A percentile compares a stretch with the other conserved stretches of the same genome.
Conservation (phyloP, 1,140 invertebrate genomes). For the Helicoverpa zea region DNA sequence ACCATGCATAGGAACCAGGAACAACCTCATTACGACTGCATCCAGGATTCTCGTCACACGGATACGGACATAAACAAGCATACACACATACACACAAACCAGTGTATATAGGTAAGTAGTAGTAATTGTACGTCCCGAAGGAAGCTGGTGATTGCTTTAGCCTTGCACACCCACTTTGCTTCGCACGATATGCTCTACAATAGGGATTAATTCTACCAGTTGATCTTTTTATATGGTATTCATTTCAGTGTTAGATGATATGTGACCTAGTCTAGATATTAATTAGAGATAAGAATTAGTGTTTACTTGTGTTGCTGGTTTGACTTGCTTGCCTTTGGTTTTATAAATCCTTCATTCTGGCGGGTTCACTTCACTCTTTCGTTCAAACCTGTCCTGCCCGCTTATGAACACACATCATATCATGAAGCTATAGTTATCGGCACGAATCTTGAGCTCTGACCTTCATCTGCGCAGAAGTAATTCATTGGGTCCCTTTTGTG, state of each 20-base stretch:
- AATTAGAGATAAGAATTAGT: not conserved
- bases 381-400: too few species aligned
- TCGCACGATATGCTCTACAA: conserved; percentile 33
- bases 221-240: conserved; percentile 15
- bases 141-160: conserved; percentile 65
- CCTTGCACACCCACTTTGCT: conserved; percentile 57
- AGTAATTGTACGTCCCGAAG: conserved; percentile 62
- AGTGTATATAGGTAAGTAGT: conserved; percentile 42
- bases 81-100: conserved; percentile 51
- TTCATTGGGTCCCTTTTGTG: too few species aligned
- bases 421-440: too few species aligned
- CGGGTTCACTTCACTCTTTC: too few species aligned
- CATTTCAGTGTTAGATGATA: conserved; percentile 9
- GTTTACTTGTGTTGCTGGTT: too few species aligned
- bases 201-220: conserved; percentile 35
- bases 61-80: conserved; percentile 31
- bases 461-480: too few species aligned
- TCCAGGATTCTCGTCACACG: not conserved
- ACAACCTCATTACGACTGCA: not conserved
- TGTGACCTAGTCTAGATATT: not conserved
- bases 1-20: not conserved
- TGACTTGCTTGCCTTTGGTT: too few species aligned
- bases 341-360: too few species aligned
- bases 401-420: too few species aligned
- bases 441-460: too few species aligned